Evolutionary conservation across 2,797 vertebrate species (phyloP), one percentile per base, ranked within the genome.

Genomic region (Pantherophis alleghaniensis): DNA sequence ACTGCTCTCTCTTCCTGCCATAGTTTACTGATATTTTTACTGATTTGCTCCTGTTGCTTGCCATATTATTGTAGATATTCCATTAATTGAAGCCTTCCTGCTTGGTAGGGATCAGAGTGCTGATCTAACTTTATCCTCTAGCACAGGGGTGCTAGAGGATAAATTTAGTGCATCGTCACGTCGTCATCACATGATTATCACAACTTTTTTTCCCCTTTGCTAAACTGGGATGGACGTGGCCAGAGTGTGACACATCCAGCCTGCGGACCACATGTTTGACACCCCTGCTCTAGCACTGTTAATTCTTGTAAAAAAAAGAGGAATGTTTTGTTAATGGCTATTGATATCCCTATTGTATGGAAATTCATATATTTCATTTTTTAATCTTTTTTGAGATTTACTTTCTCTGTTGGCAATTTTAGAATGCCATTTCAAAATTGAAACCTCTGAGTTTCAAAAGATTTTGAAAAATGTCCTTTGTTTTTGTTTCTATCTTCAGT

Each of bases 101-200:
- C 14, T 74, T 74, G 16, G 14, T 74, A 74, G 28, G 0, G 11
- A 66, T 28, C 66, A 74, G 14, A 74, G 32, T 74, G 14, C 32
- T 37, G 32, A 18, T 74, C 14, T 69, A 69, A 69, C n/a, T 74
- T 74, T 32, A 74, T 74, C 6, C 32, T 74, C n/a, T 74, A 74
- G 66, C n/a, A 69, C n/a, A 57, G 56, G 56, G 56, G 56, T 57
- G 56, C 16, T 16, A 5, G 16, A 57, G 14, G 47, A 51, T 51
- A 51, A 51, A 51, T 1, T 51, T 51, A 51, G 4, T 1, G 14
- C 14, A 1, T 56, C 4, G 0, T 18, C 56, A 5, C 4, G 1
- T 57, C 16, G 2, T 18, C 56, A 18, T 57, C 16, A 57, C 16
- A 16, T 57, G 56, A 57, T 57, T 57, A 57, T 57, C 56, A 57